These are phyloP conservation scores for Euura lappo DNA, from an alignment of 1,140 invertebrate species.

Conservation along the genomic window DNA sequence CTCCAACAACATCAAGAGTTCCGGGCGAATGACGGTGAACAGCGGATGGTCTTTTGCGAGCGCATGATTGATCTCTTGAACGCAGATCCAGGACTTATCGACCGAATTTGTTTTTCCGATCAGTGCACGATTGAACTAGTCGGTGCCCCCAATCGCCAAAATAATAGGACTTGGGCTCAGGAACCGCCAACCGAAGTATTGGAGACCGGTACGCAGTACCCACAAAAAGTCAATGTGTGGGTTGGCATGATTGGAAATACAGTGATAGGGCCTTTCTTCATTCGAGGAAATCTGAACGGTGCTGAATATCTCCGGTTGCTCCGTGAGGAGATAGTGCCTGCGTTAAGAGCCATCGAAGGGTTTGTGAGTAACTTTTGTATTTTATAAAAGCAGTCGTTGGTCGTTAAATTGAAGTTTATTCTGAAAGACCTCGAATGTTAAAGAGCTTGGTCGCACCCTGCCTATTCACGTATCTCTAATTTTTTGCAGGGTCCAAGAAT, in stretches of 20 bases:
- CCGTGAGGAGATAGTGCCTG: slow-evolving; percentile 13
- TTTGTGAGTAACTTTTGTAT: neutral
- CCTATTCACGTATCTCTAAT: too few species aligned
- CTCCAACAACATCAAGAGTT: slow-evolving; percentile 29
- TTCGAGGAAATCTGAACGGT: slow-evolving; percentile 34
- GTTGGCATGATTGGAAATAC: slow-evolving; percentile 25
- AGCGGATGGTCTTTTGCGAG: slow-evolving; percentile 29
- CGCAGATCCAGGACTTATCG: slow-evolving; percentile 25
- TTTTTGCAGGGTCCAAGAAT: too few species aligned
- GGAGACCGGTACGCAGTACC: slow-evolving; percentile 38
- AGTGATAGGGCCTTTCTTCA: slow-evolving; percentile 45
- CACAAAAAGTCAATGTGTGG: too few species aligned
- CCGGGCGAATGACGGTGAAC: slow-evolving; percentile 29
- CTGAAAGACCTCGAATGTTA: too few species aligned
- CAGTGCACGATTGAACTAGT: slow-evolving; percentile 38
- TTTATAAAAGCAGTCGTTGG: too few species aligned
- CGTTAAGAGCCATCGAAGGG: slow-evolving; percentile 11
- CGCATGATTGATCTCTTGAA: slow-evolving; percentile 31
- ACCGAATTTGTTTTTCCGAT: slow-evolving; percentile 34
- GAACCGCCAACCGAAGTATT: slow-evolving; percentile 35
- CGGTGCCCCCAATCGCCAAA: slow-evolving; percentile 30
- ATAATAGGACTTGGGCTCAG: slow-evolving; percentile 37
- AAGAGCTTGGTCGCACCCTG: too few species aligned
- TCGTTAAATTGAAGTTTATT: too few species aligned
- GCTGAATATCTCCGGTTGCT: slow-evolving; percentile 29